Evolutionary conservation across 2,797 vertebrate species (phyloP).

Genomic region (Pyrocephalus nanus): DNA sequence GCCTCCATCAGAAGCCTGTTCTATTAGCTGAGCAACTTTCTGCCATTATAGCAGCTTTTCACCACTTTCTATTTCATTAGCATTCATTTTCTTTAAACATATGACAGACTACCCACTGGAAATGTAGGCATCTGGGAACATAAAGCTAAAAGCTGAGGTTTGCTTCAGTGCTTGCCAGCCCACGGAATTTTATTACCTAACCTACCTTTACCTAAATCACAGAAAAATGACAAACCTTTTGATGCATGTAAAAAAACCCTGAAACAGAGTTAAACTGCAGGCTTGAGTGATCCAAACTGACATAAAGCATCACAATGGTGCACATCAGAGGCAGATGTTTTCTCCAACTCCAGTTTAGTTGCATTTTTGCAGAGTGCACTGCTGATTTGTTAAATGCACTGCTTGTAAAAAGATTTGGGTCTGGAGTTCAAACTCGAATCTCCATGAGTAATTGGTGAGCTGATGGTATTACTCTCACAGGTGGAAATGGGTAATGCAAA

Average conservation of each 20-base stretch:
- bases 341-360: constrained; percentile 26
- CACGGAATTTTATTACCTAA: constrained; percentile 64
- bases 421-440: constrained; percentile 43
- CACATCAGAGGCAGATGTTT: constrained; percentile 60
- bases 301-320: constrained; percentile 54
- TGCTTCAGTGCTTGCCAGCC: constrained; percentile 66
- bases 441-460: background rate
- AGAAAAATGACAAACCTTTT: constrained; percentile 70
- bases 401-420: constrained; percentile 34
- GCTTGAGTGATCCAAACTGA: constrained; percentile 64
- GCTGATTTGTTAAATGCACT: background rate
- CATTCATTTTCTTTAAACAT: constrained; percentile 62
- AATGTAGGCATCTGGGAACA: constrained; percentile 63
- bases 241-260: constrained; percentile 2
- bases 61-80: constrained; percentile 67
- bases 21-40: constrained; percentile 51
- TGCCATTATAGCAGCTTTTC: constrained; percentile 40
- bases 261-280: constrained; percentile 65
- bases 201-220: constrained; percentile 68
- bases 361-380: background rate
- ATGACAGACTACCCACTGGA: constrained; percentile 60
- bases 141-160: constrained; percentile 64
- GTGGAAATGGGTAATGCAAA: constrained; percentile 53
- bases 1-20: constrained; percentile 4
- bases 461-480: constrained; percentile 30